Conservation (phyloP, 2,113 vertebrate species). For the Athene noctua region DNA sequence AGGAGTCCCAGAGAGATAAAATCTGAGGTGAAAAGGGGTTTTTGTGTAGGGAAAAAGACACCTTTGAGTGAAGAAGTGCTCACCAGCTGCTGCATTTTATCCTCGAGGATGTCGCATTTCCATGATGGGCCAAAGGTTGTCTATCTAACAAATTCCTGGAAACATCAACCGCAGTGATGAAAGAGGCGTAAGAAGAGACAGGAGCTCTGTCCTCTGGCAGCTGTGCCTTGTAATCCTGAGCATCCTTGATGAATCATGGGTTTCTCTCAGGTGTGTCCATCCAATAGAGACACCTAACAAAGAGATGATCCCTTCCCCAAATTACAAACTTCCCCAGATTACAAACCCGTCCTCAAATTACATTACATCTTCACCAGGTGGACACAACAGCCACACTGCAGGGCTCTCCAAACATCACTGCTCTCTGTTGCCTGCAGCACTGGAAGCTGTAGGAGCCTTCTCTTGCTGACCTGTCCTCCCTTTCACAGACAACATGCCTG, state of each 20-base stretch:
- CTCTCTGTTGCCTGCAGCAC: accelerated
- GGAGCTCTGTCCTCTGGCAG: neutral
- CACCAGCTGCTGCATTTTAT: neutral
- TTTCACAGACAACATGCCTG: neutral
- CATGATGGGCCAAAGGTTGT: neutral
- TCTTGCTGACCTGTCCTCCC: neutral
- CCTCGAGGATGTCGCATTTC: neutral
- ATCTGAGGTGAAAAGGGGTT: neutral
- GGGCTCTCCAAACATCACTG: neutral
- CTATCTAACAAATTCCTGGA: neutral
- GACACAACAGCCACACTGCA: neutral
- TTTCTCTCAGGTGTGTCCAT: neutral
- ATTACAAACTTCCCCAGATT: too few species aligned
- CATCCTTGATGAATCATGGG: neutral
- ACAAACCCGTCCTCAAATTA: too few species aligned
- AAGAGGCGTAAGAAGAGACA: neutral
- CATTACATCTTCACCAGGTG: neutral
- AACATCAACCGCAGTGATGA: neutral
- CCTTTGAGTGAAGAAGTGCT: neutral
- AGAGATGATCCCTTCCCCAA: neutral
- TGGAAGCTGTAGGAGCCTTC: neutral
- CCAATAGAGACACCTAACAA: neutral
- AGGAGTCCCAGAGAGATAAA: neutral
- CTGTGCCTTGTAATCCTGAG: neutral
- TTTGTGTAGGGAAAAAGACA: neutral